These are phyloP conservation scores for Pandion haliaetus DNA, from an alignment of 2,113 vertebrate species.

Conservation along the genomic window DNA sequence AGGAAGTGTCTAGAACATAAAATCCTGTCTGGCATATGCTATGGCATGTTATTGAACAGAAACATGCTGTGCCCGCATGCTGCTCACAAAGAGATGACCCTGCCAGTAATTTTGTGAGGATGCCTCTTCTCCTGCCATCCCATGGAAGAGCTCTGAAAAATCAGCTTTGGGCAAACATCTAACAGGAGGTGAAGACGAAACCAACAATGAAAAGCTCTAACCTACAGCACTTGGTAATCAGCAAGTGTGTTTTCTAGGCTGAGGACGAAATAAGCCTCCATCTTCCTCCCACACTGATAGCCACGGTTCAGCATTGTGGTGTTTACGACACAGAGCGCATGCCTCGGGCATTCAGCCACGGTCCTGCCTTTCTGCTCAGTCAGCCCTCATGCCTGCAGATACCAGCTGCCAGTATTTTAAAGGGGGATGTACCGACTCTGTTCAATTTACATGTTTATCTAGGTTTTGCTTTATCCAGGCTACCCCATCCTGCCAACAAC, in stretches of 20 bases:
- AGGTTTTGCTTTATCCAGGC: neutral
- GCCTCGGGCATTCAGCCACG: accelerated
- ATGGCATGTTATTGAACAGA: neutral
- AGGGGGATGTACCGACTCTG: neutral
- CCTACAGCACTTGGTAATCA: neutral
- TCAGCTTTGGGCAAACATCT: neutral
- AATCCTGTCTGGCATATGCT: neutral
- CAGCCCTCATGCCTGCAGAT: neutral
- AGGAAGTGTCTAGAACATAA: neutral
- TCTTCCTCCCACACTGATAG: neutral
- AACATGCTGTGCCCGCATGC: neutral
- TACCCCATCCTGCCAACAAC: neutral
- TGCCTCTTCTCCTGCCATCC: neutral
- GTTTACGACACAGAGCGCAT: accelerated
- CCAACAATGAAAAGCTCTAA: neutral
- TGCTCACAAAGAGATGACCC: neutral
- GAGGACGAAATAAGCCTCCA: neutral
- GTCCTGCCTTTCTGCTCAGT: neutral
- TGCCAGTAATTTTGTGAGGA: neutral
- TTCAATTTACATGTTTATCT: neutral
- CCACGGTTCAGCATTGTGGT: accelerated
- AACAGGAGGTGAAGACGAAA: neutral
- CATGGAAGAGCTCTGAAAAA: neutral
- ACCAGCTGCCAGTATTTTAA: neutral
- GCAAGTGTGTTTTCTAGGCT: neutral